These are phyloP conservation scores for Coreius guichenoti DNA, from an alignment of 2,797 vertebrate species.

Conservation along the genomic window DNA sequence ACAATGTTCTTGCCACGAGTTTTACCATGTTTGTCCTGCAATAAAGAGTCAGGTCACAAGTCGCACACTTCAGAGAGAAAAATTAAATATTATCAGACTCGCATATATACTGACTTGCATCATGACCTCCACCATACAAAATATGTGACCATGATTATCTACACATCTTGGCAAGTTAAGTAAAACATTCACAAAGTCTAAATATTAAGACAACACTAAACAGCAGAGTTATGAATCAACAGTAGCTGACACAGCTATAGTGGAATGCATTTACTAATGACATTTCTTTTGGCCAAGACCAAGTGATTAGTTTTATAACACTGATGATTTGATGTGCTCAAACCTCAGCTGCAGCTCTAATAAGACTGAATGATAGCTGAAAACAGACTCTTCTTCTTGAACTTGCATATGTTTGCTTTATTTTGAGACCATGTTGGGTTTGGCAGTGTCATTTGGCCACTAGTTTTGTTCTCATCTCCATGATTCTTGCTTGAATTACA, in stretches of 20 bases:
- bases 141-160: background rate
- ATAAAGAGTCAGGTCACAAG: slow-evolving; percentile 18
- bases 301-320: background rate
- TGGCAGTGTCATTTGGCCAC: slow-evolving; percentile 36
- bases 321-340: background rate
- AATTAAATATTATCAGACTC: background rate
- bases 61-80: slow-evolving; percentile 2
- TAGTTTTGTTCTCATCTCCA: slow-evolving; percentile 9
- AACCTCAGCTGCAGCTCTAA: slow-evolving; percentile 20
- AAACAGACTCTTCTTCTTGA: slow-evolving; percentile 12
- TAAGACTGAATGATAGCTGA: slow-evolving; percentile 5
- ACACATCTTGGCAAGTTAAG: slow-evolving; percentile 7
- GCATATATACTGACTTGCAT: background rate
- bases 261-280: slow-evolving; percentile 24
- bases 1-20: background rate
- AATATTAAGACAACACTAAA: slow-evolving; percentile 22
- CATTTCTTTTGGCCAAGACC: slow-evolving; percentile 10
- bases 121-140: background rate
- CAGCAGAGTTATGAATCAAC: background rate
- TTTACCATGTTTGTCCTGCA: slow-evolving; percentile 25
- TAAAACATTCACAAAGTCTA: background rate
- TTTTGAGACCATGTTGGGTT: slow-evolving; percentile 28
- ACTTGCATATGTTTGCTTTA: slow-evolving; percentile 14
- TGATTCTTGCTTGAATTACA: slow-evolving; percentile 20
- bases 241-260: slow-evolving; percentile 9